phyloP scores from a whole-genome alignment of 1,140 invertebrate genomes.

The Oryctes rhinoceros region DNA sequence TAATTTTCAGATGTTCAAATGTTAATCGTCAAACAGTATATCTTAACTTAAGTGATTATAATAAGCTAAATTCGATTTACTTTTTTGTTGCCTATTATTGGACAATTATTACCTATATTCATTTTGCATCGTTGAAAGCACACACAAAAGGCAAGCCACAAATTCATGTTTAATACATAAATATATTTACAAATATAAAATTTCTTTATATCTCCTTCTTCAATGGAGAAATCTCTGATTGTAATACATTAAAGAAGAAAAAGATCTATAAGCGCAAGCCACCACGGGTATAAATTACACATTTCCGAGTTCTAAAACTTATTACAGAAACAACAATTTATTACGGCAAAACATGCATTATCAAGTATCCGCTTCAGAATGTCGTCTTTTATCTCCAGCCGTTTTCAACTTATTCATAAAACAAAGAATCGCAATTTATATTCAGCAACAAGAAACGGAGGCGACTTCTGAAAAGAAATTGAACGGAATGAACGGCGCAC shows the following conservation, averaged over 20 bases:
- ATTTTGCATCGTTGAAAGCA: too few species aligned
- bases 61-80: too few species aligned
- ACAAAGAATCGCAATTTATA: conserved; percentile 36
- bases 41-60: too few species aligned
- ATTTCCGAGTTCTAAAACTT: conserved; percentile 37
- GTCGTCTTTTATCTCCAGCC: conserved; percentile 36
- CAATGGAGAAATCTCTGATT: background rate
- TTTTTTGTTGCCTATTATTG: too few species aligned
- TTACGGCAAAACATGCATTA: conserved; percentile 37
- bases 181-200: background rate
- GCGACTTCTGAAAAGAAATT: conserved; percentile 37
- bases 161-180: conserved; percentile 3
- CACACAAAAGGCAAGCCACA: background rate
- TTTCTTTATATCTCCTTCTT: background rate
- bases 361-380: conserved; percentile 34
- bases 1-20: too few species aligned
- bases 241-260: background rate
- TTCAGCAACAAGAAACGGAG: conserved; percentile 35
- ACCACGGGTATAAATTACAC: conserved; percentile 18
- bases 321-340: conserved; percentile 38
- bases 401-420: conserved; percentile 38
- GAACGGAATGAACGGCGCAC: conserved; percentile 11
- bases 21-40: too few species aligned
- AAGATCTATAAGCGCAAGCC: background rate
- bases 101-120: too few species aligned